Evolutionary conservation across 2,113 vertebrate species (phyloP).

Genomic region (Erythrocercus mccallii): DNA sequence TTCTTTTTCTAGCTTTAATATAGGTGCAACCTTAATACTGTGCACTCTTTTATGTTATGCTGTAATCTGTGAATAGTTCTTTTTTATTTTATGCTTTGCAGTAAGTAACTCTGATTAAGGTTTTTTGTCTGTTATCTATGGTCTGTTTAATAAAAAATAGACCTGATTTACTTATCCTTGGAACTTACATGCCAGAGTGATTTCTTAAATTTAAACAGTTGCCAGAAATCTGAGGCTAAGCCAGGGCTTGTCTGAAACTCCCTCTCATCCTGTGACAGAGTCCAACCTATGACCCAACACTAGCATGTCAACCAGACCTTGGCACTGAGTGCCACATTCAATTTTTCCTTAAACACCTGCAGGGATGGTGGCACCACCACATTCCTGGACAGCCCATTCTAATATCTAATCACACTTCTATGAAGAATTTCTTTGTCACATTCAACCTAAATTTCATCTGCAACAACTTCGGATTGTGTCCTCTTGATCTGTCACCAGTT

Average conservation of each 20-base stretch:
- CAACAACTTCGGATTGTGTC: neutral
- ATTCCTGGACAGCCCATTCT: neutral
- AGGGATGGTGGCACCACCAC: fast-evolving
- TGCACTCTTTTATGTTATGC: neutral
- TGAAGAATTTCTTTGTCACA: neutral
- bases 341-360: neutral
- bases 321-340: neutral
- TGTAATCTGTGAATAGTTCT: neutral
- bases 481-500: neutral
- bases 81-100: neutral
- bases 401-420: neutral
- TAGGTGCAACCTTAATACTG: neutral
- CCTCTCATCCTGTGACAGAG: fast-evolving
- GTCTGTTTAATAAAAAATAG: neutral
- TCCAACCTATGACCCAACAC: neutral
- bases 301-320: neutral
- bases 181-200: neutral
- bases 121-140: fast-evolving
- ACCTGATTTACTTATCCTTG: neutral
- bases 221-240: neutral
- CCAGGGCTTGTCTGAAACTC: neutral
- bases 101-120: neutral
- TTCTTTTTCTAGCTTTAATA: neutral
- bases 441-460: neutral
- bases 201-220: neutral